Evolutionary conservation across 2,797 vertebrate genomes (phyloP), one percentile per base, ranked within the genome.

Genomic region (Girardinus metallicus): DNA sequence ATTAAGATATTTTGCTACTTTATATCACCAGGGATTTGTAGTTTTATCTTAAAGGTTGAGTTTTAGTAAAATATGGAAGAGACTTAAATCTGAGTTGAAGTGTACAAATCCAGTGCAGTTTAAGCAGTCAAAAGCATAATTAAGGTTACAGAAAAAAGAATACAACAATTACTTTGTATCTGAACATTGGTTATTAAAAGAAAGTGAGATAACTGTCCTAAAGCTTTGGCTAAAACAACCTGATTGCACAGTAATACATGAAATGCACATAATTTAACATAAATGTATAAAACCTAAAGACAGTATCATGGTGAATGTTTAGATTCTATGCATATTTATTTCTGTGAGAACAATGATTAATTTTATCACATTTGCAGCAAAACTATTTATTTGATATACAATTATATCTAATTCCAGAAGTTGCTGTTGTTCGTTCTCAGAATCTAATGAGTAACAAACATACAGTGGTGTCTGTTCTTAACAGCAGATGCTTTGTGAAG

Each of bases 401-500:
- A 60, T 26, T 41, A 4, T 41, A n/a, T 43, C 49, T 74, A 12
- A 74, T 11, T 44, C 11, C 23, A 43, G 21, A 15, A 70, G 26
- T 70, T 43, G 39, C 39, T 70, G 66, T 70, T 23, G 39, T n/a
- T 43, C 26, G 18, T 68, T 31, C 39, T 26, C 23, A 70, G 66
- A 41, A 26, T 68, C 39, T 26, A 41, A 41, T 12, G 36, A 70
- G 36, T 53, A 26, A 53, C 51, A 53, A 53, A 53, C 21, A 53
- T 1, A 26, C 23, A 23, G 21, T 0, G 7, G 64, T 1, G 29
- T 44, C 36, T 73, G 39, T 72, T 76, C 15, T 15, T 44, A 66
- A 49, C 81, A 73, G 86, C 80, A 79, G 81, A 84, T 86, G 79
- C 74, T 66, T 82, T 87, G 78, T 57, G 44, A 18, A 72, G 34